Evolutionary conservation across 2,888 invertebrate species (phyloP), one percentile per base, ranked within the genome.

Genomic region (Caenorhabditis sp.): DNA sequence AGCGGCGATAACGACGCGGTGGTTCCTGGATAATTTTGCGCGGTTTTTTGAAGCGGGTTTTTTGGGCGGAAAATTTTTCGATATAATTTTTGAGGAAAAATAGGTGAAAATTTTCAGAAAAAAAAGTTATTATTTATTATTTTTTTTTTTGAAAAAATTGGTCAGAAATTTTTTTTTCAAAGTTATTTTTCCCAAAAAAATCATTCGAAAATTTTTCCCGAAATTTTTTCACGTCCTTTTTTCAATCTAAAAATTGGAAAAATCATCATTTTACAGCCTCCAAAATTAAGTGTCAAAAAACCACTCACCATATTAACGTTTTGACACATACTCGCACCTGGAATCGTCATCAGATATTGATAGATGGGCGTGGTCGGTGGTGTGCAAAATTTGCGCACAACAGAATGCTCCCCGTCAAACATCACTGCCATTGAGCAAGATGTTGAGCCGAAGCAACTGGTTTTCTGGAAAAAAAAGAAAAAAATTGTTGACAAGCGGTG

Each of bases 301-400:
- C 26, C 5, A 24, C 12, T 49, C 63, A 81, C 82, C 60, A 79
- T 76, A 50, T 83, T 81, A 50, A 86, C 74, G 62, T 86, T 86
- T 62, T 85, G 86, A 51, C 86, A 86, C 63, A 86, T 78, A 1
- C 81, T 67, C 24, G 78, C 69, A 36, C 84, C 86, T 5, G 84
- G 84, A 74, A 86, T 82, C 68, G 78, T 78, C 67, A 84, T 69
- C 14, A 86, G 68, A 63, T 84, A 84, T 69, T 85, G 83, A 69
- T 84, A 83, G 61, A 86, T 78, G 19, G 84, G 82, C 21, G 83
- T 86, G 49, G 79, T 82, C 0, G 79, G 74, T 4, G 81, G 74
- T 2, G 86, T 84, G 69, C 86, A 86, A 72, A 86, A 86, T 66
- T 86, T 86, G 21, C 86, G 76, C 53, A 81, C 75, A 43, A 81